A percentile compares a stretch with the other conserved stretches of the same genome.
These are phyloP conservation scores for Cnemophilus loriae DNA, from an alignment of 2,113 vertebrate species.

Conservation along the genomic window DNA sequence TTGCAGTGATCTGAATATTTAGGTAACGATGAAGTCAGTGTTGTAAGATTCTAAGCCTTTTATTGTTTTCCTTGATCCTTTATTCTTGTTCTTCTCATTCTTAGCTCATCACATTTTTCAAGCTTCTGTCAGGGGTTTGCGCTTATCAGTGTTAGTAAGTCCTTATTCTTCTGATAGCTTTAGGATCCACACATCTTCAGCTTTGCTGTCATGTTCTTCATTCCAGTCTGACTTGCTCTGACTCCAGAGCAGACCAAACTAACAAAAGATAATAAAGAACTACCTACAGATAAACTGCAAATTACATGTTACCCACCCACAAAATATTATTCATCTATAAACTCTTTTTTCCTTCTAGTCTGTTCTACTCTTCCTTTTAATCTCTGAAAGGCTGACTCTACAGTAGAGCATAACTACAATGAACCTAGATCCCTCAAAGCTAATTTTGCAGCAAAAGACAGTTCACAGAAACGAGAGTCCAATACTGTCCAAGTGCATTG, in stretches of 20 bases:
- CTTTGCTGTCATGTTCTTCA: constrained; percentile 71
- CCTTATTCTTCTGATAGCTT: constrained; percentile 80
- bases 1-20: constrained; percentile 27
- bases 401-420: neutral
- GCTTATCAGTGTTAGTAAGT: constrained; percentile 68
- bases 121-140: constrained; percentile 70
- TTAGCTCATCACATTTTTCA: constrained; percentile 66
- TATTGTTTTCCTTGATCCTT: constrained; percentile 28
- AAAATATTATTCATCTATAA: neutral
- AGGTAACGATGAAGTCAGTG: constrained; percentile 45
- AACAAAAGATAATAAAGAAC: constrained; percentile 78
- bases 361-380: neutral
- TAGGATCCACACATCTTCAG: constrained; percentile 73
- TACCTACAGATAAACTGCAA: constrained; percentile 51
- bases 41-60: constrained; percentile 42
- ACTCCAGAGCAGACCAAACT: constrained; percentile 82
- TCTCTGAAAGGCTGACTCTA: neutral
- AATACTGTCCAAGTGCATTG: neutral
- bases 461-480: neutral
- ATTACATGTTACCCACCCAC: constrained; percentile 16
- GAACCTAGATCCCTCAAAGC: neutral
- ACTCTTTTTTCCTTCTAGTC: neutral
- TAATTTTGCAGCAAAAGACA: neutral
- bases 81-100: constrained; percentile 62
- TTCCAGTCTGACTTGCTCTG: constrained; percentile 75